Evolutionary conservation across 2,888 invertebrate species (phyloP).

Genomic region (Yponomeuta malinellus): DNA sequence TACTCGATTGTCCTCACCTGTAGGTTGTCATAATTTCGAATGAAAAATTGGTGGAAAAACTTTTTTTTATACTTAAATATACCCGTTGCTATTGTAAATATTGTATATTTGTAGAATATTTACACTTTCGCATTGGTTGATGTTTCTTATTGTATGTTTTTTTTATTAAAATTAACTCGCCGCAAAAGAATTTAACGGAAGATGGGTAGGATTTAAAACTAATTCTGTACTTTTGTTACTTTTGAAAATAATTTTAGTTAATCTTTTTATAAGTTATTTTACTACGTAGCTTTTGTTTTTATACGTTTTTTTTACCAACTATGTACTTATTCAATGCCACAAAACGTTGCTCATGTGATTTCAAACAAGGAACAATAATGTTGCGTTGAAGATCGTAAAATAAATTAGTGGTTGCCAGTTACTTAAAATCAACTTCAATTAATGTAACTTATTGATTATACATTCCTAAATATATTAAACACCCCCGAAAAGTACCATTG

Average conservation of each 20-base stretch:
- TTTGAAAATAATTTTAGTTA: slow-evolving; percentile 17
- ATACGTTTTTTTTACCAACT: slow-evolving; percentile 24
- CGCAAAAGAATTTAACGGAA: too few relatives aligned
- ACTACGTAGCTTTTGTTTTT: slow-evolving; percentile 25
- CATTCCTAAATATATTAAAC: too few relatives aligned
- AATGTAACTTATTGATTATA: too few relatives aligned
- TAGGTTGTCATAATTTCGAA: too few relatives aligned
- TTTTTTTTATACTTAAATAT: slow-evolving; percentile 49
- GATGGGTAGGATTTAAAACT: too few relatives aligned
- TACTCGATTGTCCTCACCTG: too few relatives aligned
- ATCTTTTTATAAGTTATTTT: slow-evolving; percentile 27
- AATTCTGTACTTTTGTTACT: slow-evolving; percentile 29
- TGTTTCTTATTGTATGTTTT: slow-evolving; percentile 37
- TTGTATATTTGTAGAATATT: slow-evolving; percentile 67
- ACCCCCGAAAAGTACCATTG: too few relatives aligned
- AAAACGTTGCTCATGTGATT: neutral
- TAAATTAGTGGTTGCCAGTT: too few relatives aligned
- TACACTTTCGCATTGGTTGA: slow-evolving; percentile 49
- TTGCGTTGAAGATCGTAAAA: neutral
- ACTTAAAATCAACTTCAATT: too few relatives aligned
- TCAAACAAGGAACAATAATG: too few relatives aligned
- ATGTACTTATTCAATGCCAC: slow-evolving; percentile 14
- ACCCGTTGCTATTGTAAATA: slow-evolving; percentile 42
- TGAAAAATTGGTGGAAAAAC: slow-evolving; percentile 43
- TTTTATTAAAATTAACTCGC: neutral